Evolutionary conservation across 2,113 vertebrate species (phyloP), one percentile per base, ranked within the genome.

Genomic region (Cryptomyrus ogoouensis): DNA sequence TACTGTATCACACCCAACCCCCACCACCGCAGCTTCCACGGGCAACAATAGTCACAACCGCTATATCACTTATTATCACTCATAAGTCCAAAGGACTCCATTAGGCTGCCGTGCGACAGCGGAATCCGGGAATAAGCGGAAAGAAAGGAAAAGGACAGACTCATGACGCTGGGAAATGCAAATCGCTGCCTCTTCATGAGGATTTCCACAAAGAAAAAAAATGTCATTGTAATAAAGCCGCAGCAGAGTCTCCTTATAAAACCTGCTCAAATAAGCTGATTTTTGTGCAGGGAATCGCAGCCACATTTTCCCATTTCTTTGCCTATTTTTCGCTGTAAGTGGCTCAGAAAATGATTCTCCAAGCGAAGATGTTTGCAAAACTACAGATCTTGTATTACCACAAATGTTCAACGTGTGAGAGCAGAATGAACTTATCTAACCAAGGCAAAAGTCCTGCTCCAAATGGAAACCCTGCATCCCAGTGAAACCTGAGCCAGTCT

Each of bases 31-130:
- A 66, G 62, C 62, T 27, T 66, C 62, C 62, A 66, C 9, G 9
- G 62, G 62, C 62, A 70, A 70, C 62, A 70, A 70, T 70, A 70
- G 62, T 70, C n/a, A 70, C 62, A 70, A 27, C 62, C 27, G n/a
- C 62, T 70, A 70, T 27, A 70, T 70, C 62, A 70, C 62, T 70
- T 70, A 70, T 70, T 70, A 70, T 70, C 62, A 70, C 13, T 90
- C 47, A 62, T 90, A 89, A 17, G 13, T 53, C 31, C 85, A 58
- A 58, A 39, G 42, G 52, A 88, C 52, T 24, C 62, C 62, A 70
- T 70, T 70, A 70, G 10, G 62, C 62, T 70, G 62, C 62, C 8
- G 7, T 90, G 46, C 1, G 15, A 27, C 83, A 66, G 19, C 12
- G 9, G 56, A 10, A 47, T 42, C 21, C 39, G 1, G 80, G 39